These are phyloP conservation scores for Phycodurus eques DNA, from an alignment of 2,113 vertebrate species.

Conservation along the genomic window DNA sequence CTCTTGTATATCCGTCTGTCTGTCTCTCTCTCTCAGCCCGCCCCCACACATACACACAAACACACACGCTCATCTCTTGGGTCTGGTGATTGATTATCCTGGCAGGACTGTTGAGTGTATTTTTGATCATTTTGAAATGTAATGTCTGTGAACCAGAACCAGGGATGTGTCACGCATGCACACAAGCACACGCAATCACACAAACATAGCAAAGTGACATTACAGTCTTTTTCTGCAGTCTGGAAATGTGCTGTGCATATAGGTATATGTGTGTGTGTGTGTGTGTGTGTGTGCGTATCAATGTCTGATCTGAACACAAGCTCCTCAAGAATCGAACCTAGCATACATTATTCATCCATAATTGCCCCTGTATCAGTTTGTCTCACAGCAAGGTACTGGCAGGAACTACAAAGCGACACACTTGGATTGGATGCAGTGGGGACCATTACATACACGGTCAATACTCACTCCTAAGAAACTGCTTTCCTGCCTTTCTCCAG, in stretches of 20 bases:
- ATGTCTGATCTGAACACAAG: conserved; percentile 9
- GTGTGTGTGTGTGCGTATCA: conserved; percentile 5
- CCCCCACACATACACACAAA: neutral
- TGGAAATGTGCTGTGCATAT: neutral
- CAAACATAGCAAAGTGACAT: neutral
- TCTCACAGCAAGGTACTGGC: conserved; percentile 38
- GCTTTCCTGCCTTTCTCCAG: conserved; percentile 46
- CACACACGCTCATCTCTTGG: conserved; percentile 28
- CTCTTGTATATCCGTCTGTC: neutral
- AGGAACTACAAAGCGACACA: conserved; percentile 30
- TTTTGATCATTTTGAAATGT: conserved; percentile 76
- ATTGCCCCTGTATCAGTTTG: conserved; percentile 50
- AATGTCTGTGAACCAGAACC: conserved; percentile 64
- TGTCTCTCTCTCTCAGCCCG: neutral
- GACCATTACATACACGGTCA: conserved; percentile 49
- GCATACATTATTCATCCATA: conserved; percentile 45
- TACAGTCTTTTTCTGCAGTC: neutral
- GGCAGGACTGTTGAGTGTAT: conserved; percentile 67
- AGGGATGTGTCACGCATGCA: conserved; percentile 28
- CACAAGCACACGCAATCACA: neutral
- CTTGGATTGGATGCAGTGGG: conserved; percentile 52
- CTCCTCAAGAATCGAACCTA: conserved; percentile 51
- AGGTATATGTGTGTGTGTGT: conserved; percentile 10
- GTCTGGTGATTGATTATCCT: conserved; percentile 75
- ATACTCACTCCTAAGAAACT: conserved; percentile 56